Evolutionary conservation across 2,888 invertebrate genomes (phyloP), one percentile per base, ranked within the genome.

Genomic region (Nymphalis urticae): DNA sequence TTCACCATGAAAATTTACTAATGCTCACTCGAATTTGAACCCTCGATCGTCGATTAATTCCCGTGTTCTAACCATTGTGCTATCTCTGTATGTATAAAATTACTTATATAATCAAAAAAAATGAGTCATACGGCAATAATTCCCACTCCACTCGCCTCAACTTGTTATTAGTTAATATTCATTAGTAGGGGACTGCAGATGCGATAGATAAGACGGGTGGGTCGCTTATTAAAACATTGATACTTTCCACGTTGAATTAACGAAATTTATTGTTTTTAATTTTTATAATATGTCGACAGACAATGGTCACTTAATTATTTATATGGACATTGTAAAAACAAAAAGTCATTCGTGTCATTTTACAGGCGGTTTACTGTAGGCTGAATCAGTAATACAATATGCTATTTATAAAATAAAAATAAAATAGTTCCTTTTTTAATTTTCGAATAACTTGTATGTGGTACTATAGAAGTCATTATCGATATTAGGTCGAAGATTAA

Each of bases 111-210:
- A 50, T 54, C 53, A 32, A 62, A 48, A 68, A 73, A 78, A 80
- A 81, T 90, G 89, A 90, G 81, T 90, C 89, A 80, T 76, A 81
- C 77, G 79, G 75, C 81, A 79, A 79, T 78, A 80, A 82, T 81
- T 82, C 80, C 82, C 80, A 83, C 80, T 82, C 78, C 82, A 82
- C 78, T 79, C 82, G 82, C 78, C 82, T 83, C 78, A 76, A 82
- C 85, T 87, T 83, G 79, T 78, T 86, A 88, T 88, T 89, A 85
- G 87, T 92, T 90, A 92, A 91, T 92, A 92, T 92, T 92, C 90
- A 91, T 90, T 90, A 51, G 51, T 51, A 91, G 78, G 83, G 87
- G 87, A 83, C 85, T 85, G 80, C 81, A 86, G 89, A 89, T 89
- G 83, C 73, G 76, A 80, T 79, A 82, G 90, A 89, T 88, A 88